phyloP scores from a whole-genome alignment of 2,888 invertebrate genomes.

The Fabriciana adippe region DNA sequence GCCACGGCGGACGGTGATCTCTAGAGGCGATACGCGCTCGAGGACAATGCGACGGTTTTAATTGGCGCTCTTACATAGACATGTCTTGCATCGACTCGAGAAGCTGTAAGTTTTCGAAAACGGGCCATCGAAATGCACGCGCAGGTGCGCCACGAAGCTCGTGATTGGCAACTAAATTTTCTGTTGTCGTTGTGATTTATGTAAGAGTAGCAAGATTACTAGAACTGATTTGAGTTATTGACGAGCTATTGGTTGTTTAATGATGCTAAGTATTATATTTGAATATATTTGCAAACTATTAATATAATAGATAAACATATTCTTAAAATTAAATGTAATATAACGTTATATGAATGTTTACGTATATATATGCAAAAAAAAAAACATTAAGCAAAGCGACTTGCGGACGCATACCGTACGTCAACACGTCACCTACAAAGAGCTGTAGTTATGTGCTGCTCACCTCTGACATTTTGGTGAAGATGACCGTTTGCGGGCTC shows the following conservation, averaged over 20 bases:
- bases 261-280: no score
- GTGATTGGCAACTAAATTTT: constrained; percentile 45
- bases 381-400: not conserved
- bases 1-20: constrained; percentile 38
- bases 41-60: constrained; percentile 61
- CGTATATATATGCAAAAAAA: no score
- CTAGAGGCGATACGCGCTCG: constrained; percentile 46
- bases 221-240: constrained; percentile 32
- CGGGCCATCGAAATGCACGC: constrained; percentile 44
- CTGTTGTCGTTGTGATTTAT: constrained; percentile 45
- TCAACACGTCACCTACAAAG: constrained; percentile 42
- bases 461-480: constrained; percentile 71
- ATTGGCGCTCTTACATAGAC: constrained; percentile 58
- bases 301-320: not conserved
- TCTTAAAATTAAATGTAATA: not conserved
- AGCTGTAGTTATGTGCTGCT: constrained; percentile 43
- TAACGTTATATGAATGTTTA: not conserved
- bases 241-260: constrained; percentile 24
- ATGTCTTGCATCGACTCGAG: constrained; percentile 44
- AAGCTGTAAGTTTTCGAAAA: constrained; percentile 47
- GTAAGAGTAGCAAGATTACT: constrained; percentile 30
- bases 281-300: no score
- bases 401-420: constrained; percentile 58
- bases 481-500: constrained; percentile 68
- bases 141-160: constrained; percentile 47